Evolutionary conservation across 2,888 invertebrate species (phyloP).

Genomic region (Coleophora flavipennella): DNA sequence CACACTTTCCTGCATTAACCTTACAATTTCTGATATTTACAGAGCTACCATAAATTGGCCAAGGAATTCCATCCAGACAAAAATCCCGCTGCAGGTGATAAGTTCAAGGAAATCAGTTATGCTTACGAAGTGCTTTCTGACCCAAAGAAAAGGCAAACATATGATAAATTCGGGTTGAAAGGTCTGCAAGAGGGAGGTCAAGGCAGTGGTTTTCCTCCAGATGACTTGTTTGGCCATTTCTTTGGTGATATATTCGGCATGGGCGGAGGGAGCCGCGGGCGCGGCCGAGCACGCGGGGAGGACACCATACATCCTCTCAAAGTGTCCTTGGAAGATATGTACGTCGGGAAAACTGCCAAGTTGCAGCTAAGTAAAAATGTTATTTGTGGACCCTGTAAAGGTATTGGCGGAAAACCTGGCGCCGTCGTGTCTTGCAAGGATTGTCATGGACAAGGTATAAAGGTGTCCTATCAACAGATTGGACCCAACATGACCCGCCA

Average conservation of each 20-base stretch:
- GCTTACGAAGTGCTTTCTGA: conserved; percentile 95
- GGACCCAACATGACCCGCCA: conserved; percentile 76
- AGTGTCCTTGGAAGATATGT: conserved; percentile 91
- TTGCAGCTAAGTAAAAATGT: conserved; percentile 87
- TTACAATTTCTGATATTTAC: conserved; percentile 24
- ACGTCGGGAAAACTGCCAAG: conserved; percentile 89
- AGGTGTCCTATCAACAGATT: conserved; percentile 81
- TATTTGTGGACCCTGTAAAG: conserved; percentile 83
- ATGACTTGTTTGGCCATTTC: conserved; percentile 78
- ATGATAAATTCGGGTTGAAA: conserved; percentile 90
- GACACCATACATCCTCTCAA: conserved; percentile 88
- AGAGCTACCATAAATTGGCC: conserved; percentile 93
- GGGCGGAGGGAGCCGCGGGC: conserved; percentile 67
- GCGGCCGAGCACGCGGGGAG: conserved; percentile 79
- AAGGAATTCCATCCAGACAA: conserved; percentile 96
- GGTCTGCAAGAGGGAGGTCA: conserved; percentile 87
- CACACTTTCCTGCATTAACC: not conserved
- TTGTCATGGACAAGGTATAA: conserved; percentile 85
- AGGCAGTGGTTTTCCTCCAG: conserved; percentile 70
- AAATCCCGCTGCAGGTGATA: conserved; percentile 91
- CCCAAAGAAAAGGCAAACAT: conserved; percentile 86
- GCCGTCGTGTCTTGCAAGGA: conserved; percentile 77
- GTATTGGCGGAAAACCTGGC: conserved; percentile 83
- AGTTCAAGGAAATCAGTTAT: conserved; percentile 96
- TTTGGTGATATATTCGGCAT: conserved; percentile 75